Evolutionary conservation across 2,113 vertebrate species (phyloP).

Genomic region (Sinocyclocheilus rhinocerous): DNA sequence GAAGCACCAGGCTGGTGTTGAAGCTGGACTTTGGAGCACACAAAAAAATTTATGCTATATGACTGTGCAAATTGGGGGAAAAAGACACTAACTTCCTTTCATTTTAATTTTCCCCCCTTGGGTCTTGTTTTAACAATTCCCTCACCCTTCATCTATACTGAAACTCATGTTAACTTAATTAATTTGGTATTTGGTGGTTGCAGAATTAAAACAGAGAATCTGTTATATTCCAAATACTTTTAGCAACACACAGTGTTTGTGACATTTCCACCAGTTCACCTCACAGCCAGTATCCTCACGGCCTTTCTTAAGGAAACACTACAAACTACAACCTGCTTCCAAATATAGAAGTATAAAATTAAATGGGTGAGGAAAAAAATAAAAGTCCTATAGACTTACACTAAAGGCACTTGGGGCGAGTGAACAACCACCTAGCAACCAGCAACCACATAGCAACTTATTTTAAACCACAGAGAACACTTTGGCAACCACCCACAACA

Average conservation of each 20-base stretch:
- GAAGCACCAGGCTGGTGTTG: conserved; percentile 89
- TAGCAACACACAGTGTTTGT: too few relatives aligned
- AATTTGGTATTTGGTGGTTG: neutral
- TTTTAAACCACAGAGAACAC: too few relatives aligned
- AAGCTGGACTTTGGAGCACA: conserved; percentile 86
- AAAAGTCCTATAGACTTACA: too few relatives aligned
- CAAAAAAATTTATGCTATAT: conserved; percentile 62
- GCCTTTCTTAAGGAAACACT: neutral
- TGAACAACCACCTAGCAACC: neutral
- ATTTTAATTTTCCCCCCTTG: neutral
- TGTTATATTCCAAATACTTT: too few relatives aligned
- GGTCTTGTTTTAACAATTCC: conserved; percentile 30
- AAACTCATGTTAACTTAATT: neutral
- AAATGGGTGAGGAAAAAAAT: too few relatives aligned
- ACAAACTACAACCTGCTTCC: neutral
- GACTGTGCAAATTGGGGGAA: conserved; percentile 31
- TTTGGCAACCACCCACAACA: neutral
- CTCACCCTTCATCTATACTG: conserved; percentile 43
- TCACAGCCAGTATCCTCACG: neutral
- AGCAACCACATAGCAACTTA: too few relatives aligned
- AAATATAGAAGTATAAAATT: neutral
- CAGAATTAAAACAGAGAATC: neutral
- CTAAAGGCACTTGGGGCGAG: neutral
- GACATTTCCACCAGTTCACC: too few relatives aligned
- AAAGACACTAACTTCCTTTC: conserved; percentile 39